Conservation (phyloP, 2,888 invertebrate species). For the Phyllotreta striolata region DNA sequence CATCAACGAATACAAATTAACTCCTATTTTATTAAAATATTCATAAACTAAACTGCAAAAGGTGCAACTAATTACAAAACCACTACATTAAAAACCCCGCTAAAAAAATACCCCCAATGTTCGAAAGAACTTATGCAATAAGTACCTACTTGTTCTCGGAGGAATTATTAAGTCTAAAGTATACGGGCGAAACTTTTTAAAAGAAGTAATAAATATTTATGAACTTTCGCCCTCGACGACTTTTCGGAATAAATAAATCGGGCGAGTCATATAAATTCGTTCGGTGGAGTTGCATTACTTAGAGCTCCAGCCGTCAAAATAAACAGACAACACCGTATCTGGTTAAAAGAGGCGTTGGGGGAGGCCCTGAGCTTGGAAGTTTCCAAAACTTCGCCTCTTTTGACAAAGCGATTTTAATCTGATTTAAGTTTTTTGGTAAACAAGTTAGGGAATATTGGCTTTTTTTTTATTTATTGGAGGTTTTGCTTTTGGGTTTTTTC, state of each 20-base stretch:
- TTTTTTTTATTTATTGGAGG: too few species aligned
- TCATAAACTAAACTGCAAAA: too few species aligned
- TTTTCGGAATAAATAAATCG: conserved; percentile 18
- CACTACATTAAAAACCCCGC: background rate
- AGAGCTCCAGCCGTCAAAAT: conserved; percentile 5
- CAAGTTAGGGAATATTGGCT: too few species aligned
- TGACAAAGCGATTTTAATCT: background rate
- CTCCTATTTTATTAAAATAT: too few species aligned
- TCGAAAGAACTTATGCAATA: background rate
- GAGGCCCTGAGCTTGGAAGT: conserved; percentile 1
- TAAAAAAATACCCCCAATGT: conserved; percentile 2
- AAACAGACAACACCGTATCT: conserved; percentile 12
- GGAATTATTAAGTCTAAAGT: conserved; percentile 19
- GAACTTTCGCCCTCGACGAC: conserved; percentile 16
- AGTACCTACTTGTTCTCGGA: conserved; percentile 15
- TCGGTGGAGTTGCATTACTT: conserved; percentile 4
- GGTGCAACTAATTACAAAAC: too few species aligned
- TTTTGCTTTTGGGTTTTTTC: too few species aligned
- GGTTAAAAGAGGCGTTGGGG: background rate
- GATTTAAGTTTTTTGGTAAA: background rate
- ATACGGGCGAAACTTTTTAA: conserved; percentile 16
- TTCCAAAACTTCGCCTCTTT: conserved; percentile 3
- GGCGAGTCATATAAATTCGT: conserved; percentile 10
- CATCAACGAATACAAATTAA: too few species aligned
- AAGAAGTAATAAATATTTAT: conserved; percentile 19